These are phyloP conservation scores for Nephrotoma flavescens DNA, from an alignment of 2,888 invertebrate species.

Conservation along the genomic window DNA sequence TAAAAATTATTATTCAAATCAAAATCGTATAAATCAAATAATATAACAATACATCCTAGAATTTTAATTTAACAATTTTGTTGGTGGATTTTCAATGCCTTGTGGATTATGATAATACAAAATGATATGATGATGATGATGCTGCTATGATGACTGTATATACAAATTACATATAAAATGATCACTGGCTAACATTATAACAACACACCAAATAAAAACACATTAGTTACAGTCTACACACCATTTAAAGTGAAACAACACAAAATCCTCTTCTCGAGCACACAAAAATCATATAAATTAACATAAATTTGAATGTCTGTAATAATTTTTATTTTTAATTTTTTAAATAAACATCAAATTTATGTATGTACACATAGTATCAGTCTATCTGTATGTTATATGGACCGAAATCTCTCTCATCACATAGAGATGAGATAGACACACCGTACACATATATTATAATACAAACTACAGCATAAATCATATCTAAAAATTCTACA, in stretches of 20 bases:
- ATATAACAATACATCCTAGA: neutral
- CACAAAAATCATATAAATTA: neutral
- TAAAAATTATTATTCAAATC: neutral
- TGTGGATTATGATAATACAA: neutral
- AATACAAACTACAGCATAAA: neutral
- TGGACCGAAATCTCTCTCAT: neutral
- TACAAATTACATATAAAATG: neutral
- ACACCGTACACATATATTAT: neutral
- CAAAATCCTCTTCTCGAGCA: neutral
- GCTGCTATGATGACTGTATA: neutral
- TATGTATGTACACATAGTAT: neutral
- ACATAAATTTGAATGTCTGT: neutral
- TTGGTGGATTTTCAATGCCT: neutral
- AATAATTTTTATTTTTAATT: neutral
- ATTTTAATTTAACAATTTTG: neutral
- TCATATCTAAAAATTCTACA: neutral
- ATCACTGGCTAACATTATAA: neutral
- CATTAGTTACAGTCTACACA: neutral
- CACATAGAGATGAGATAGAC: neutral
- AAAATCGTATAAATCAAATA: neutral
- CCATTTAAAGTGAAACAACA: neutral
- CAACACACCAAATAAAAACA: neutral
- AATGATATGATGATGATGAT: neutral
- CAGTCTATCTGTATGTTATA: neutral
- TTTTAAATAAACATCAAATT: neutral